Base-by-base conservation (phyloP, 1,140 invertebrate genomes). In the Riptortus pedestris region DNA sequence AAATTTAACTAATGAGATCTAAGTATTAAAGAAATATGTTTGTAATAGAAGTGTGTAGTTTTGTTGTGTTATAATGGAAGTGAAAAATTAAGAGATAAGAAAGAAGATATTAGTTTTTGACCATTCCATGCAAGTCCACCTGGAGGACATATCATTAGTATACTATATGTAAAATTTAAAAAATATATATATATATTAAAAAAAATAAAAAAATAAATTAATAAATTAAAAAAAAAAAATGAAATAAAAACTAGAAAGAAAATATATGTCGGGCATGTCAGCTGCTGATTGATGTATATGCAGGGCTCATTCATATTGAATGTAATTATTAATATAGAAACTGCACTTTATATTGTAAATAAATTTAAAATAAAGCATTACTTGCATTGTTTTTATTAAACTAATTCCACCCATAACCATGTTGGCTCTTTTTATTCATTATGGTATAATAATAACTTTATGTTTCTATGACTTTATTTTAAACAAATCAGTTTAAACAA, bases 251-350 rank as follows among this genome's bases (percentile, higher is more conserved):
- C 5, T 14, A 38, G 31, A 38, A 38, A 7, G 31, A 7, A 7
- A 7, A 24, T 55, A 24, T 55, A 55, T 55, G 4, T 55, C 51
- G 26, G 51, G 51, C 24, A 27, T 18, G 24, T 55, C 51, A 38
- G 31, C 14, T 55, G 51, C 51, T 55, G 51, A 27, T 55, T 24
- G 16, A 55, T 24, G 26, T 55, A 55, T 38, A 55, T 16, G 51
- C 51, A 55, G 51, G 24, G 22, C 20, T 24, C 51, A 55, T 55
- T 55, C 51, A 55, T 55, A 55, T 55, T 55, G 51, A 55, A 55
- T 55, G 51, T 55, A 24, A 20, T 47, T 20, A 47, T n/a, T 18
- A 22, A 47, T 55, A 24, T 24, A 22, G 18, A 12, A 9, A 24
- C 22, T 27, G 51, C 51, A 55, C 51, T 55, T 55, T 55, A 55